phyloP scores from a whole-genome alignment of 2,888 invertebrate genomes.

The Latrodectus hesperus region DNA sequence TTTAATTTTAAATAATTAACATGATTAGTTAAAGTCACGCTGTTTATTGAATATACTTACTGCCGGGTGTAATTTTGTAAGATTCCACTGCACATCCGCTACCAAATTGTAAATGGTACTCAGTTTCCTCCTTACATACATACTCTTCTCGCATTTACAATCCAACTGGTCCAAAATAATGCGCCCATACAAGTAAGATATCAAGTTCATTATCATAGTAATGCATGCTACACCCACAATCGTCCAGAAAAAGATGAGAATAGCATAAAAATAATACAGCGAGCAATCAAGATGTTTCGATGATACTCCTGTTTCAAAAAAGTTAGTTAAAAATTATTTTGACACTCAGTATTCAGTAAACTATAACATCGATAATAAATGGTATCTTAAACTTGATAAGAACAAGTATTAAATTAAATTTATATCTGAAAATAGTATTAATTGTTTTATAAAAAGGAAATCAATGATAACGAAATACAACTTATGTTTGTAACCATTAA shows the following conservation, averaged over 20 bases:
- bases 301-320: slow-evolving; percentile 6
- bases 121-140: not conserved
- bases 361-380: not conserved
- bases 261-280: slow-evolving; percentile 1
- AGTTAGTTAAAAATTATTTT: not conserved
- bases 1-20: too few relatives aligned
- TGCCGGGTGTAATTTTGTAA: slow-evolving; percentile 25
- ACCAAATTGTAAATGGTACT: not conserved
- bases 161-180: slow-evolving; percentile 34
- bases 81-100: slow-evolving; percentile 34
- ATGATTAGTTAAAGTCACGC: too few relatives aligned
- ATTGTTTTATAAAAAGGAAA: not conserved
- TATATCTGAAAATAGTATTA: not conserved
- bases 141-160: slow-evolving; percentile 13
- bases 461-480: not conserved
- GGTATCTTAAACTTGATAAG: not conserved
- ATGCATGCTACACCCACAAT: slow-evolving; percentile 29
- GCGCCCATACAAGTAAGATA: slow-evolving; percentile 16
- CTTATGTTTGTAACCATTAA: not conserved
- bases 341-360: not conserved
- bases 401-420: not conserved
- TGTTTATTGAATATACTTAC: not conserved
- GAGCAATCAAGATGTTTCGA: not conserved
- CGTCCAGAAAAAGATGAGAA: slow-evolving; percentile 17
- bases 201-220: slow-evolving; percentile 2